Conservation (phyloP, 2,113 vertebrate genomes). For the Zingel zingel region DNA sequence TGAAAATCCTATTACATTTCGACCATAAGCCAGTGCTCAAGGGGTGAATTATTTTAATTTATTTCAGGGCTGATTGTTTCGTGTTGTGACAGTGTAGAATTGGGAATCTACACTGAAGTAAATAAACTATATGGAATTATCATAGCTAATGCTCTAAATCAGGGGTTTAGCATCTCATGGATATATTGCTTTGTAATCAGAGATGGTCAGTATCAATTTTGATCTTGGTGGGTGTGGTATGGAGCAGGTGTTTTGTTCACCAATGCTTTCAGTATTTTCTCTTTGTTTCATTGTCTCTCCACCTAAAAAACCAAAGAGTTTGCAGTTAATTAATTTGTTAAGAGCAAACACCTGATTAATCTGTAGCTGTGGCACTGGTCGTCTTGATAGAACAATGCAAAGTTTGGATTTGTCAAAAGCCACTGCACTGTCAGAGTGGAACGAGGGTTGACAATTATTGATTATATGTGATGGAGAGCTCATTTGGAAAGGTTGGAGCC, state of each 20-base stretch:
- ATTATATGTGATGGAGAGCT: constrained; percentile 66
- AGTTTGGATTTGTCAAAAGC: constrained; percentile 47
- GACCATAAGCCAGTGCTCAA: constrained; percentile 40
- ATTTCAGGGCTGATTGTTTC: constrained; percentile 46
- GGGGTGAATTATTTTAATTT: constrained; percentile 38
- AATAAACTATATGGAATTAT: constrained; percentile 15
- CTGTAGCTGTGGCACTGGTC: background rate
- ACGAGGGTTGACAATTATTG: constrained; percentile 57
- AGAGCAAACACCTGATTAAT: constrained; percentile 46
- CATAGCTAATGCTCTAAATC: constrained; percentile 1
- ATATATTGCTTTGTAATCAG: background rate
- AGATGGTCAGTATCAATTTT: background rate
- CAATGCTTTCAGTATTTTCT: background rate
- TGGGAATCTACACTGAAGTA: constrained; percentile 2
- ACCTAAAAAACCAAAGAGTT: constrained; percentile 10
- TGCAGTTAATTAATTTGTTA: constrained; percentile 39
- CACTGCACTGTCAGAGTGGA: constrained; percentile 18
- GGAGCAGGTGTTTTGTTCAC: background rate
- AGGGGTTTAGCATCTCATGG: background rate
- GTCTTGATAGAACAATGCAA: constrained; percentile 30
- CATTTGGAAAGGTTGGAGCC: constrained; percentile 60
- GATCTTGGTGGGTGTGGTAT: background rate
- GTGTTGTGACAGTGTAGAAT: constrained; percentile 22
- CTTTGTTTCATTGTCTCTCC: background rate
- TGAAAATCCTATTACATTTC: constrained; percentile 65